Conservation (phyloP, 2,888 invertebrate species). For the Sympetrum striolatum region DNA sequence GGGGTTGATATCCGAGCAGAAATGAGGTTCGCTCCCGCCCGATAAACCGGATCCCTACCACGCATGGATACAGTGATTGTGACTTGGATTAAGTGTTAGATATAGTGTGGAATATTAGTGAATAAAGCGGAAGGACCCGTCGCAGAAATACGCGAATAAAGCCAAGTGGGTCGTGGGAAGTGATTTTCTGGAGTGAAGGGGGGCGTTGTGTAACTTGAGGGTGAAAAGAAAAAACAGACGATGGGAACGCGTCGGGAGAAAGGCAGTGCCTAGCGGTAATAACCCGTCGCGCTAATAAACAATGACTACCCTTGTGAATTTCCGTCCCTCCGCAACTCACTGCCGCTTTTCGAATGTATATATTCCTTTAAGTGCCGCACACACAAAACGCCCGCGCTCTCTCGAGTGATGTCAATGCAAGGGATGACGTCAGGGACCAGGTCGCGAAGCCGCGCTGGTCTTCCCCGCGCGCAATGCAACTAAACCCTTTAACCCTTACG, state of each 20-base stretch:
- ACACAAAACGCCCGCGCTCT: not conserved
- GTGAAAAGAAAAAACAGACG: not conserved
- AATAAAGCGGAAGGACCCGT: not conserved
- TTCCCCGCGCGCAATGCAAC: slow-evolving; percentile 44
- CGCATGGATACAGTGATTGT: slow-evolving; percentile 40
- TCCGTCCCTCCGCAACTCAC: not conserved
- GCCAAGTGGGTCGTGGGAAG: not conserved
- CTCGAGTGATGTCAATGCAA: not conserved
- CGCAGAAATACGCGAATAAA: not conserved
- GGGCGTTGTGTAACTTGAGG: not conserved
- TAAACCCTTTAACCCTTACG: slow-evolving; percentile 65
- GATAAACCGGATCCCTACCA: not conserved
- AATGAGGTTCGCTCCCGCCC: slow-evolving; percentile 4
- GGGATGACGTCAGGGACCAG: slow-evolving; percentile 42
- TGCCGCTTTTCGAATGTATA: not conserved
- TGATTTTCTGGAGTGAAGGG: not conserved
- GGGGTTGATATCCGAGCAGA: not conserved
- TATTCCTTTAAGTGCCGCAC: not conserved
- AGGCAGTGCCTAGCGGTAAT: not conserved
- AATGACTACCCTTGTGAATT: slow-evolving; percentile 9
- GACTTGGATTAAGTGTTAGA: slow-evolving; percentile 29
- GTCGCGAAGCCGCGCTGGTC: slow-evolving; percentile 39
- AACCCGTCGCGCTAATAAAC: not conserved
- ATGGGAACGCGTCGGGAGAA: slow-evolving; percentile 1
- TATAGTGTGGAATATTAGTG: slow-evolving; percentile 10